These are phyloP conservation scores for Mobula hypostoma DNA, from an alignment of 2,113 vertebrate genomes.

Conservation along the genomic window DNA sequence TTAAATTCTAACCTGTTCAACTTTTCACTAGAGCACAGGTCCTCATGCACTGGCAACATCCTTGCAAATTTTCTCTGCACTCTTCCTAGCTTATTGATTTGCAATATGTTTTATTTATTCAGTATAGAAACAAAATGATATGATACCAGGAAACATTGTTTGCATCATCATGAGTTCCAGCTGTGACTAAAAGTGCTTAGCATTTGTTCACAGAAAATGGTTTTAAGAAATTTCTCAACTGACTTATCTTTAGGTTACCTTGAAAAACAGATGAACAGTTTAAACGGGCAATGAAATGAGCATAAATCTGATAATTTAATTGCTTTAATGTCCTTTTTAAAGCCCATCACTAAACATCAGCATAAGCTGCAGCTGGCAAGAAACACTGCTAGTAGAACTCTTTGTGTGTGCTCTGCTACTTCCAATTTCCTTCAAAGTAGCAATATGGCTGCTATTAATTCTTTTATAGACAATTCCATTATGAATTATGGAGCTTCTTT, in stretches of 20 bases:
- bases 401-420: no score
- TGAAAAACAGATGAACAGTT: constrained; percentile 14
- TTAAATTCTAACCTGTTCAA: no score
- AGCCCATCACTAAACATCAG: not conserved
- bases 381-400: not conserved
- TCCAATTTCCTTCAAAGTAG: not conserved
- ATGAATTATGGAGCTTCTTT: not conserved
- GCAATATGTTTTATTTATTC: not conserved
- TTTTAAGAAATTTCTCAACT: not conserved
- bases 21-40: no score
- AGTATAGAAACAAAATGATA: not conserved
- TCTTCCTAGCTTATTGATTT: no score
- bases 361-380: no score
- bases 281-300: not conserved
- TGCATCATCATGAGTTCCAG: not conserved
- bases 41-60: no score
- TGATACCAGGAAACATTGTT: not conserved
- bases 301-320: constrained; percentile 13
- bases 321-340: not conserved
- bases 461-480: not conserved
- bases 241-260: not conserved
- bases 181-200: not conserved
- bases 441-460: not conserved
- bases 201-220: not conserved
- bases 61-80: no score